Evolutionary conservation across 2,113 vertebrate species (phyloP).

Genomic region (Rattus norvegicus): GRCr8 NC_086031.1:35737001-35737500

Average conservation of each 20-base stretch:
- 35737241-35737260: background rate
- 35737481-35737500: background rate
- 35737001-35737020: background rate
- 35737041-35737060: background rate
- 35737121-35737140: background rate
- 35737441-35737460: background rate
- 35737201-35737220: background rate
- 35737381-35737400: accelerated
- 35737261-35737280: background rate
- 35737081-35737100: background rate
- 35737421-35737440: background rate
- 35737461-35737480: background rate
- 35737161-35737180: background rate
- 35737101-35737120: background rate
- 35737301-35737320: background rate
- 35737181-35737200: background rate
- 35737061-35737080: background rate
- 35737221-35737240: background rate
- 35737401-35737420: background rate
- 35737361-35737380: background rate
- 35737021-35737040: background rate
- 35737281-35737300: background rate
- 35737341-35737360: background rate
- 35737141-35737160: no score
- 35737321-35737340: background rate